phyloP scores from a whole-genome alignment of 2,797 vertebrate species.

The Phalanger gymnotis region DNA sequence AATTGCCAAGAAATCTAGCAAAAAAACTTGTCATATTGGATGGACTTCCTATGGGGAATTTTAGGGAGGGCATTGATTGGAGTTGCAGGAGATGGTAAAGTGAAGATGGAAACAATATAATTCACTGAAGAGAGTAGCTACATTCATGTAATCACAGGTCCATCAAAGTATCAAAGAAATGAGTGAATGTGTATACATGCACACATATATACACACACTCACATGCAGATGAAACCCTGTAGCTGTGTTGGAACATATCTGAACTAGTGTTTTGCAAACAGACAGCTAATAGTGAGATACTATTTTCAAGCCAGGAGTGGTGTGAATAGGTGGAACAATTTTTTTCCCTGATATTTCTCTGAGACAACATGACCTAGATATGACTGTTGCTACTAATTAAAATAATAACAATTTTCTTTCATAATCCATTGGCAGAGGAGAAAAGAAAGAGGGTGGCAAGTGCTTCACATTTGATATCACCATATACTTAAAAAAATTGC shows the following conservation, averaged over 20 bases:
- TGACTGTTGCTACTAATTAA: slow-evolving; percentile 42
- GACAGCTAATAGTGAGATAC: slow-evolving; percentile 17
- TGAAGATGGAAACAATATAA: not conserved
- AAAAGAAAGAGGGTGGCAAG: not conserved
- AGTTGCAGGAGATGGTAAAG: not conserved
- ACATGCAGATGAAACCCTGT: not conserved
- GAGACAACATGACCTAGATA: slow-evolving; percentile 8
- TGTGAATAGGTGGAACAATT: not conserved
- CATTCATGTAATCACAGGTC: not conserved
- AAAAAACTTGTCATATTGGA: not conserved
- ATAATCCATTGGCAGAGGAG: not conserved
- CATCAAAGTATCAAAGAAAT: not conserved
- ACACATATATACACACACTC: not conserved
- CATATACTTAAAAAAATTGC: not conserved
- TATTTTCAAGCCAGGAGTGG: not conserved
- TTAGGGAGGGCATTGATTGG: too few species aligned
- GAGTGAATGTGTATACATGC: not conserved
- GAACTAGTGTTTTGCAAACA: slow-evolving; percentile 3
- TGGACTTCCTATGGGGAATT: not conserved
- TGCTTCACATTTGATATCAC: slow-evolving; percentile 6
- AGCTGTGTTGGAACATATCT: not conserved
- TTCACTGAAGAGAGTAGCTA: too few species aligned
- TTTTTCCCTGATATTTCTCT: not conserved
- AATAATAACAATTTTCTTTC: not conserved
- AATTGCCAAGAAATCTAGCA: not conserved